Evolutionary conservation across 2,888 invertebrate genomes (phyloP).

Genomic region (Xylocampa areola): DNA sequence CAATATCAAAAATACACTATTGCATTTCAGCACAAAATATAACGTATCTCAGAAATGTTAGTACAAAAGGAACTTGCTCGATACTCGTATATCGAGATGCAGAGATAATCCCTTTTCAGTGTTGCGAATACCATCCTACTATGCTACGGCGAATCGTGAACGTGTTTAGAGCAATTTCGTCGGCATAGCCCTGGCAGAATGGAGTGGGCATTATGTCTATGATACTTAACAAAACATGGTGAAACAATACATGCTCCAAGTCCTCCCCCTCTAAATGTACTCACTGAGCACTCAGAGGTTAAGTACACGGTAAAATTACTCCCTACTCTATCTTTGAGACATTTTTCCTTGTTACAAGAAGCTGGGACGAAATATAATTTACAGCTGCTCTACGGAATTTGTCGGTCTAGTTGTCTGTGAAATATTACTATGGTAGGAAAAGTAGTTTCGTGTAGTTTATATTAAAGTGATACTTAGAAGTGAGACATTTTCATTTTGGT

Average conservation of each 20-base stretch:
- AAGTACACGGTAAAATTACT: conserved; percentile 65
- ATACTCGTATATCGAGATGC: conserved; percentile 43
- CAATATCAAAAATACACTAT: conserved; percentile 20
- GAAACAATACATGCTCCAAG: conserved; percentile 66
- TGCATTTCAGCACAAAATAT: conserved; percentile 39
- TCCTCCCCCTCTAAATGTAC: conserved; percentile 34
- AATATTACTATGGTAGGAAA: conserved; percentile 22
- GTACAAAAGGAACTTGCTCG: conserved; percentile 32
- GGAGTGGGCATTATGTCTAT: conserved; percentile 57
- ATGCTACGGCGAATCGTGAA: conserved; percentile 32
- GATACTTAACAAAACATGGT: conserved; percentile 69
- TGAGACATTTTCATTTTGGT: too few species aligned
- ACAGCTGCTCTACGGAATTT: conserved; percentile 23
- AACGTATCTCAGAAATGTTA: conserved; percentile 34
- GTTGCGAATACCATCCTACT: conserved; percentile 28
- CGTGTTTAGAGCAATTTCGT: conserved; percentile 62
- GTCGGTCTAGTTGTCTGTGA: conserved; percentile 17
- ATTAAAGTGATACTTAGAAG: background rate
- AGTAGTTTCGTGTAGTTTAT: conserved; percentile 10
- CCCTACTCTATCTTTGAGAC: conserved; percentile 56
- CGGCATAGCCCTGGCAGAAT: conserved; percentile 39
- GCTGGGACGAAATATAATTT: conserved; percentile 41
- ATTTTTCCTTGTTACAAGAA: conserved; percentile 57
- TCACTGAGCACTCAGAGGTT: conserved; percentile 57
- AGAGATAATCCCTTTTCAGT: conserved; percentile 43